Base-by-base conservation (phyloP, 2,888 invertebrate species). In the Leptinotarsa rubiginosa region DNA sequence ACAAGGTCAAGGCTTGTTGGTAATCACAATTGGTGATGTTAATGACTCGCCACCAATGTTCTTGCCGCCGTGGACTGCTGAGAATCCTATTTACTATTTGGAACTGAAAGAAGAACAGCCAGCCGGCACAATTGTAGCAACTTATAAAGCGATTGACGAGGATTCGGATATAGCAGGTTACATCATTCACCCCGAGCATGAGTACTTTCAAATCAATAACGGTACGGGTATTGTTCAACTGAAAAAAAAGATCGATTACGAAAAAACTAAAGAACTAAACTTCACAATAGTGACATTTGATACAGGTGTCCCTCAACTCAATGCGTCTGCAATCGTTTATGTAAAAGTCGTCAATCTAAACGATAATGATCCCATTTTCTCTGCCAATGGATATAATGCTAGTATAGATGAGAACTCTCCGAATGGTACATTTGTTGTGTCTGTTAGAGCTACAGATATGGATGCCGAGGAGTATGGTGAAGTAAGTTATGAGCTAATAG, bases 211-310 rank as follows among this genome's bases (percentile, higher is more conserved):
- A 73, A 93, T 97, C 56, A 94, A 96, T 85, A 93, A 94, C 84
- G 91, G 92, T 7, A 95, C 95, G 69, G 96, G 95, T 7, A 91
- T 93, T 41, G 93, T 97, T 2, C 93, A 93, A 82, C 93, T 94
- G 0, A 92, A 91, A 49, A 91, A 93, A 79, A 90, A 93, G 16
- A 92, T 98, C 69, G 97, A 98, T 88, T 97, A 93, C 86, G 98
- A 98, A 86, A 89, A 91, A 81, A 89, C 93, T 0, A 93, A 94
- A 80, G 90, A 90, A 62, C 89, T 96, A 3, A 93, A 94, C 85
- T 96, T 97, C 85, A 93, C 93, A 0, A 93, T 96, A 0, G 89
- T 93, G 1, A 97, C 96, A 0, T 94, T 92, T 81, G 98, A 98
- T 87, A 94, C 94, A 0, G 97, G 97, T 2, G 92, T 95, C 0